Conservation (phyloP, 2,113 vertebrate species). For the Bufo gargarizans region DNA sequence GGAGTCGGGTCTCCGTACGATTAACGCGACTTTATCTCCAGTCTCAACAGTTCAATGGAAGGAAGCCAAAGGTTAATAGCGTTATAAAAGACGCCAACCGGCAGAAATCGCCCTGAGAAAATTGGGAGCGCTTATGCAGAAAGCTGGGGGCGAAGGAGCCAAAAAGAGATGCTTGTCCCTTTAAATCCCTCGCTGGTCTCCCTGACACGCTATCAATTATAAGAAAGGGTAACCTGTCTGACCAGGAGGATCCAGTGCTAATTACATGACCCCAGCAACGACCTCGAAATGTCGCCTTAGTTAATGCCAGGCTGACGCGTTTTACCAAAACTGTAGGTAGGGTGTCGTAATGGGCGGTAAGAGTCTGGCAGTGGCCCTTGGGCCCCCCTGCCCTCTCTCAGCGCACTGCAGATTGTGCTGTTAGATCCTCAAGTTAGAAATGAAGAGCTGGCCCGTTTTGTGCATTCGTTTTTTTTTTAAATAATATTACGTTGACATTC, state of each 20-base stretch:
- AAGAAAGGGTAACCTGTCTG: no score
- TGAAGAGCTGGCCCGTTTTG: no score
- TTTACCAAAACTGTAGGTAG: not conserved
- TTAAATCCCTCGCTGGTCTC: not conserved
- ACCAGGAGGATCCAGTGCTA: no score
- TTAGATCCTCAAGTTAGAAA: not conserved
- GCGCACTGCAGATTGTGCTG: not conserved
- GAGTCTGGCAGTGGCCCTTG: no score
- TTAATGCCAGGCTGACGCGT: not conserved
- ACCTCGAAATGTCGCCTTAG: not conserved
- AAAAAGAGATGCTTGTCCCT: not conserved
- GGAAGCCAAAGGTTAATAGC: not conserved
- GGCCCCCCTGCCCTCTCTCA: not conserved
- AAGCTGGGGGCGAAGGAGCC: not conserved
- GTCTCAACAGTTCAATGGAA: constrained; percentile 9
- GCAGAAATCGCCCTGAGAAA: not conserved
- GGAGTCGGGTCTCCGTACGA: not conserved
- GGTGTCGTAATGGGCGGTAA: no score
- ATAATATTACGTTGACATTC: no score
- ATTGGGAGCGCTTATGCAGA: not conserved
- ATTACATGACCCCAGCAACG: not conserved
- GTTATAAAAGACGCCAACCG: not conserved
- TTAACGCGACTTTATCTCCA: not conserved
- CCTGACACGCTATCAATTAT: no score
- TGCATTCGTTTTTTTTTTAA: no score